Base-by-base conservation (phyloP, 2,113 vertebrate species). In the Trachemys scripta region DNA sequence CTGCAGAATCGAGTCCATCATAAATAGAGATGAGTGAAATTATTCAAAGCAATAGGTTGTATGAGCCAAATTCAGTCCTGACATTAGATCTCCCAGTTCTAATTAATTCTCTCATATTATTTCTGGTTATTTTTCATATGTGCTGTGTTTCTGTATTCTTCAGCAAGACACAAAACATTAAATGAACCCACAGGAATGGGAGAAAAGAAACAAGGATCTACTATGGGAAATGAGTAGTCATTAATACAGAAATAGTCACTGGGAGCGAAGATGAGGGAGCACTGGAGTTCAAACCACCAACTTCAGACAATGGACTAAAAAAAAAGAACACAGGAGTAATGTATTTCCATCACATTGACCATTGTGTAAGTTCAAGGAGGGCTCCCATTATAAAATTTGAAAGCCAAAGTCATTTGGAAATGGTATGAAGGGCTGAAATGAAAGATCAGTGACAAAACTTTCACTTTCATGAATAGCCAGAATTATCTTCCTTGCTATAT, bases 211-310 rank as follows among this genome's bases (percentile, higher is more conserved):
- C 10, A 13, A 62, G 31, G 27, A 84, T 90, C 49, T 9, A 6
- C 62, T 87, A 53, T 69, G 45, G 45, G 42, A 94, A 89, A 87
- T 76, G 95, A 86, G 88, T 65, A 72, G 4, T 53, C 24, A 2
- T 27, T 84, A 29, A 90, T 93, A 65, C 4, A 84, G 82, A 80
- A 57, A 56, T 35, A 2, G 80, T 94, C 91, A 84, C 25, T 0
- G 51, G 42, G 22, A 27, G 49, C 35, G 65, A 89, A n/a, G 11
- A 7, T 86, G 65, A 94, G 85, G 51, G 35, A 25, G 5, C 14
- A 90, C 19, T 89, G 65, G 78, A 95, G 91, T 56, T 82, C 57
- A 96, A 96, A 76, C 3, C 13, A 51, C 6, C 11, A 93, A 13
- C 27, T 69, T 93, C 62, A 93, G 80, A 84, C 3, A 88, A 27